phyloP scores from a whole-genome alignment of 2,113 vertebrate genomes.

The Megaceryle maxima region DNA sequence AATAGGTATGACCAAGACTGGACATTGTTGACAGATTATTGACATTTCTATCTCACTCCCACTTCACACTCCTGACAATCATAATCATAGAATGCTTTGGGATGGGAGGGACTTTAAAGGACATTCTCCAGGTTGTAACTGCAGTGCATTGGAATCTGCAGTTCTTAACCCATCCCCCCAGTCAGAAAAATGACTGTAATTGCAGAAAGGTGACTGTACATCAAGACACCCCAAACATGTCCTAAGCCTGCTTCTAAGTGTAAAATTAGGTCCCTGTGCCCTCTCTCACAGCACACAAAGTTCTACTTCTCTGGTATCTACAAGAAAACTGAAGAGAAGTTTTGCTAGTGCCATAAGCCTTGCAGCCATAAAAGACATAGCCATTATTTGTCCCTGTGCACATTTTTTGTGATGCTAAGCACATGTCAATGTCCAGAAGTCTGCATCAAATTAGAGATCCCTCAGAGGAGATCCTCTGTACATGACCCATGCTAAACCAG shows the following conservation, averaged over 20 bases:
- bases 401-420: not conserved
- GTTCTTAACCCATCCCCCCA: not conserved
- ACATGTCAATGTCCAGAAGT: not conserved
- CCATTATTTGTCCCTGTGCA: not conserved
- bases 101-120: not conserved
- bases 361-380: not conserved
- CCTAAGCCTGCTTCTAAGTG: not conserved
- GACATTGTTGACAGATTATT: not conserved
- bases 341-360: not conserved
- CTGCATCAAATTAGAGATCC: slow-evolving; percentile 21
- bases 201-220: not conserved
- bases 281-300: not conserved
- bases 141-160: rapidly evolving
- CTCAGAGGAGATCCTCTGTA: slow-evolving; percentile 6
- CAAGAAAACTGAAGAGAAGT: not conserved
- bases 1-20: not conserved
- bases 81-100: not conserved
- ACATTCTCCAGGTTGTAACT: not conserved
- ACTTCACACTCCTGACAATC: not conserved
- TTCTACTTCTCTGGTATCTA: not conserved
- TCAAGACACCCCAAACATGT: not conserved
- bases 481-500: not conserved
- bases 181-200: not conserved
- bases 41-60: not conserved
- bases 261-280: not conserved